Evolutionary conservation across 2,888 invertebrate genomes (phyloP).

Genomic region (Druceiella hillmani): DNA sequence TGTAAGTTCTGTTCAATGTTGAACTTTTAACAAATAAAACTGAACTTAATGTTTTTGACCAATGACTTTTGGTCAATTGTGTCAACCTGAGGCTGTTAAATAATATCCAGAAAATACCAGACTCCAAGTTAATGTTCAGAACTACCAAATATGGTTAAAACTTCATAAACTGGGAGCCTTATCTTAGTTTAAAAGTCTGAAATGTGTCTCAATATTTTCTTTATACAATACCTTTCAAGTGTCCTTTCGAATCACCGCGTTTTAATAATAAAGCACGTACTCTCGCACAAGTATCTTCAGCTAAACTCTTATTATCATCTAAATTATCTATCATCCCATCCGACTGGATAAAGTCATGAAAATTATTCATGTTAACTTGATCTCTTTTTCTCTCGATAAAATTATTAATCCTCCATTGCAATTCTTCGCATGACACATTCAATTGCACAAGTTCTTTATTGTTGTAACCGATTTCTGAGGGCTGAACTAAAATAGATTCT

Average conservation of each 20-base stretch:
- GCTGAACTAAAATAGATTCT: constrained; percentile 30
- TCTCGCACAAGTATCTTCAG: constrained; percentile 65
- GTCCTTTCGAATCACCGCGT: constrained; percentile 70
- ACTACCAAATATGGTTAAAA: too few species aligned
- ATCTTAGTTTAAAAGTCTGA: too few species aligned
- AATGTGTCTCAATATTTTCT: too few species aligned
- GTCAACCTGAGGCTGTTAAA: too few species aligned
- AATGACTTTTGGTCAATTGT: too few species aligned
- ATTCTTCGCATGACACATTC: constrained; percentile 58
- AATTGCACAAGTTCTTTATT: constrained; percentile 59
- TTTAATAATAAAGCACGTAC: constrained; percentile 67
- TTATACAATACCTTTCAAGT: constrained; percentile 79
- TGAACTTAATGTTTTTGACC: too few species aligned
- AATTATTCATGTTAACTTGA: constrained; percentile 67
- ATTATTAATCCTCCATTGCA: constrained; percentile 64
- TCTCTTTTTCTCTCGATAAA: constrained; percentile 71
- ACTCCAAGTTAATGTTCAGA: too few species aligned
- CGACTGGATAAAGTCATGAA: constrained; percentile 64
- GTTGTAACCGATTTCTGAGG: too few species aligned
- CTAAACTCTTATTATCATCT: constrained; percentile 33
- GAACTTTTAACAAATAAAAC: too few species aligned
- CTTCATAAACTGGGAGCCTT: too few species aligned
- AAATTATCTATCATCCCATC: constrained; percentile 20
- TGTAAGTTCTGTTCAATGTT: too few species aligned
- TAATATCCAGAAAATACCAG: too few species aligned